Evolutionary conservation across 2,888 invertebrate species (phyloP).

Genomic region (Catotricha subobsoleta): DNA sequence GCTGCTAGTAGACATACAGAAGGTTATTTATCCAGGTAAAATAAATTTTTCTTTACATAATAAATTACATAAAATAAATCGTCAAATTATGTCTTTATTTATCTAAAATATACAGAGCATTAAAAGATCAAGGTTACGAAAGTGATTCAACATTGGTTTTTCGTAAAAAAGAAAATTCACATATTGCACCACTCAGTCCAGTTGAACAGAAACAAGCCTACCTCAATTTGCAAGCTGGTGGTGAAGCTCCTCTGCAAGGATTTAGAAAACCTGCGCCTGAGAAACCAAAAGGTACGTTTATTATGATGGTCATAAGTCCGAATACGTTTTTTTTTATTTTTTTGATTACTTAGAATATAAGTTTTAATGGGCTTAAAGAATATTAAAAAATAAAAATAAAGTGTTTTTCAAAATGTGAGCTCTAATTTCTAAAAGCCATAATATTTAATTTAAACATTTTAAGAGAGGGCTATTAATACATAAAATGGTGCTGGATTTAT

Average conservation of each 20-base stretch:
- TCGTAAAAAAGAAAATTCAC: slow-evolving; percentile 51
- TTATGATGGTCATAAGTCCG: too few relatives aligned
- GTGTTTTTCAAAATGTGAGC: neutral
- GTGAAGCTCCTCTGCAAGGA: slow-evolving; percentile 85
- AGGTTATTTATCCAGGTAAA: slow-evolving; percentile 69
- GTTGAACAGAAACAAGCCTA: slow-evolving; percentile 73
- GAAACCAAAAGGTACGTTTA: slow-evolving; percentile 50
- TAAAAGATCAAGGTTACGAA: slow-evolving; percentile 81
- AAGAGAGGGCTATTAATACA: neutral
- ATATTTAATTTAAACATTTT: neutral
- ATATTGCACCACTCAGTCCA: slow-evolving; percentile 49
- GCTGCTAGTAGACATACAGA: slow-evolving; percentile 45
- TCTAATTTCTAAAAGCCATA: too few relatives aligned
- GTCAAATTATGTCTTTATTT: too few relatives aligned
- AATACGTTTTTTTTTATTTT: neutral
- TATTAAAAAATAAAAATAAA: neutral
- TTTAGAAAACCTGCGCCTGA: slow-evolving; percentile 81
- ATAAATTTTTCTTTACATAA: slow-evolving; percentile 12
- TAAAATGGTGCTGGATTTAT: neutral
- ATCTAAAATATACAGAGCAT: slow-evolving; percentile 54
- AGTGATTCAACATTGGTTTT: slow-evolving; percentile 80
- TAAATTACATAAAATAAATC: slow-evolving; percentile 1
- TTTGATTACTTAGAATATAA: too few relatives aligned
- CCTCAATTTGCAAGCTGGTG: slow-evolving; percentile 77
- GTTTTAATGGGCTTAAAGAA: too few relatives aligned